Conservation (phyloP, 1,140 invertebrate genomes). For the Orussus abietinus region DNA sequence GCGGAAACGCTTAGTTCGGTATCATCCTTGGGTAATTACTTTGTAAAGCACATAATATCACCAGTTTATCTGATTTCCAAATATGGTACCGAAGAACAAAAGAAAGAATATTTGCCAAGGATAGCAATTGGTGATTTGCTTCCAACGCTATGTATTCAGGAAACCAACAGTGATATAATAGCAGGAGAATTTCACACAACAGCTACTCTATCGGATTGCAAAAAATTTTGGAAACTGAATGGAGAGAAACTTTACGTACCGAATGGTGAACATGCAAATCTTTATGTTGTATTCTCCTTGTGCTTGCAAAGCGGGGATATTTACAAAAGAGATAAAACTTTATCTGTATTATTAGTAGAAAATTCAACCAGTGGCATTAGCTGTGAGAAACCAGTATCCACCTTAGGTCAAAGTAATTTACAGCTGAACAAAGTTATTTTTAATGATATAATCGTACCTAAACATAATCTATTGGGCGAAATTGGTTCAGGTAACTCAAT, state of each 20-base stretch:
- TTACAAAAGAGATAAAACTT: conserved; percentile 30
- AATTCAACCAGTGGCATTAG: conserved; percentile 65
- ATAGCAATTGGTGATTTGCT: conserved; percentile 49
- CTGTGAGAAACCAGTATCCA: conserved; percentile 64
- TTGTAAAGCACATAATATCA: conserved; percentile 49
- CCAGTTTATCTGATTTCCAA: conserved; percentile 49
- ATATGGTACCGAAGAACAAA: conserved; percentile 46
- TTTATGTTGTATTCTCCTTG: conserved; percentile 55
- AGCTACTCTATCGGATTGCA: conserved; percentile 30
- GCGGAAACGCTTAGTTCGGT: conserved; percentile 54
- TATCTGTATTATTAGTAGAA: conserved; percentile 77
- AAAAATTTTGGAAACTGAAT: conserved; percentile 44
- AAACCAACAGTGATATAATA: conserved; percentile 35
- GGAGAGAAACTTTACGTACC: conserved; percentile 55
- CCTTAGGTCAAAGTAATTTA: conserved; percentile 65
- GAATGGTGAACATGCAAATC: conserved; percentile 46
- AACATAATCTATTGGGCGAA: conserved; percentile 43
- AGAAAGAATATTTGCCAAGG: conserved; percentile 49
- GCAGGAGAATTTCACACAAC: conserved; percentile 36
- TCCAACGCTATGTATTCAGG: conserved; percentile 51
- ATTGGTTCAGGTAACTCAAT: conserved; percentile 27
- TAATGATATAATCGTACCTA: conserved; percentile 47
- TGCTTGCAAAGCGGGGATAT: conserved; percentile 29
- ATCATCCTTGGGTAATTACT: conserved; percentile 39
- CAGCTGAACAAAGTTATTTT: conserved; percentile 47